phyloP scores from a whole-genome alignment of 92 coral and sea anemone genomes.

The Siderastrea siderea region DNA sequence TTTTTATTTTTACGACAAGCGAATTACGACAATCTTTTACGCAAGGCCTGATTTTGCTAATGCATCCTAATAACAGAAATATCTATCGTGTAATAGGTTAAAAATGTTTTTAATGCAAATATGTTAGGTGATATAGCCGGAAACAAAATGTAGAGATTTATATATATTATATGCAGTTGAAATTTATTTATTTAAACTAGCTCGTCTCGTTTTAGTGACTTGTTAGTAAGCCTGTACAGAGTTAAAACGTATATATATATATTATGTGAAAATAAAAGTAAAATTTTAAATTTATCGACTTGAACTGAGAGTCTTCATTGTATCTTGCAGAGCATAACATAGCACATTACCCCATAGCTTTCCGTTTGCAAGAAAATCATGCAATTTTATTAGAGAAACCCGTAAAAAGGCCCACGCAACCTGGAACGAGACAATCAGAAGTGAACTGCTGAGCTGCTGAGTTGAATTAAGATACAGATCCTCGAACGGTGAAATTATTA shows the following conservation, averaged over 20 bases:
- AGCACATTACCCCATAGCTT: background rate
- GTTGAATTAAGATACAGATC: no score
- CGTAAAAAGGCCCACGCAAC: no score
- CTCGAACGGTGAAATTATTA: no score
- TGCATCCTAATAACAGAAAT: background rate
- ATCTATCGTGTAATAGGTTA: background rate
- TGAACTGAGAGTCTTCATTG: background rate
- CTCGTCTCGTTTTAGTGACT: slow-evolving; percentile 22
- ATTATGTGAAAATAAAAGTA: slow-evolving; percentile 20
- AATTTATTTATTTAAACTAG: slow-evolving; percentile 50
- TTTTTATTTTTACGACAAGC: background rate
- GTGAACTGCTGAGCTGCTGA: no score
- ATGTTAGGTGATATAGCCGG: slow-evolving; percentile 12
- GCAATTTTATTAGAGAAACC: no score
- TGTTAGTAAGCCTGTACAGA: slow-evolving; percentile 40
- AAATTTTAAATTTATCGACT: background rate
- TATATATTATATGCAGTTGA: slow-evolving; percentile 12
- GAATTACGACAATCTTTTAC: background rate
- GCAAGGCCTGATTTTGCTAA: slow-evolving; percentile 10
- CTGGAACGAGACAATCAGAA: no score
- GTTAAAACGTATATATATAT: background rate
- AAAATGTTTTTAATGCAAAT: background rate
- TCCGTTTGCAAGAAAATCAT: no score
- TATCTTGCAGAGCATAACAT: background rate
- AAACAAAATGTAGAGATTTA: slow-evolving; percentile 40